phyloP scores from a whole-genome alignment of 2,113 vertebrate genomes.

The Panthera leo region DNA sequence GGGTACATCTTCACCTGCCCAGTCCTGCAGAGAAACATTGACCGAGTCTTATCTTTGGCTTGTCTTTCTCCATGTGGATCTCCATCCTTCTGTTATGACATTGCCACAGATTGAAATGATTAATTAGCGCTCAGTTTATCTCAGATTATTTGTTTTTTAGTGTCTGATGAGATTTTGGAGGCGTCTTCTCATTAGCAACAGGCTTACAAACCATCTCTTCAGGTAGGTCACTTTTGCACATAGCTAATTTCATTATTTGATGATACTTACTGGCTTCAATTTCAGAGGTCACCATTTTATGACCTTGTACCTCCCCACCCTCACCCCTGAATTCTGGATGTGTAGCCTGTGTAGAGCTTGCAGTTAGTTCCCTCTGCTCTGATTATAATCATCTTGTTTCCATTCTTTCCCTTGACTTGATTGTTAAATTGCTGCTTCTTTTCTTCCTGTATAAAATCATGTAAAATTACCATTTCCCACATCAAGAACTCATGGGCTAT shows the following conservation, averaged over 20 bases:
- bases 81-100: neutral
- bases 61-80: conserved; percentile 6
- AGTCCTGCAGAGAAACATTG: neutral
- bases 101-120: neutral
- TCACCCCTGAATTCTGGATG: neutral
- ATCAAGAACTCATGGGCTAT: conserved; percentile 19
- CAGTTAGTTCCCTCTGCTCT: conserved; percentile 9
- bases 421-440: conserved; percentile 58
- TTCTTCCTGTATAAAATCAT: conserved; percentile 57
- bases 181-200: neutral
- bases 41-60: neutral
- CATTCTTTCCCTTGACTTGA: conserved; percentile 52
- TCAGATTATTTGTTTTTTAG: conserved; percentile 47
- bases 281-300: conserved; percentile 40
- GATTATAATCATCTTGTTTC: conserved; percentile 49
- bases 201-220: conserved; percentile 33
- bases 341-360: conserved; percentile 13
- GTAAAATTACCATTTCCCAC: conserved; percentile 59
- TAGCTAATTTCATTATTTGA: conserved; percentile 37
- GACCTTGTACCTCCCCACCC: neutral
- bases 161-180: conserved; percentile 44
- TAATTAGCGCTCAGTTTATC: conserved; percentile 36
- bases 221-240: neutral
- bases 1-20: neutral
- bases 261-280: neutral